A percentile compares a stretch with the other conserved stretches of the same genome.
Conservation (phyloP, 2,797 vertebrate species). For the Poeciliopsis presidionis region DNA sequence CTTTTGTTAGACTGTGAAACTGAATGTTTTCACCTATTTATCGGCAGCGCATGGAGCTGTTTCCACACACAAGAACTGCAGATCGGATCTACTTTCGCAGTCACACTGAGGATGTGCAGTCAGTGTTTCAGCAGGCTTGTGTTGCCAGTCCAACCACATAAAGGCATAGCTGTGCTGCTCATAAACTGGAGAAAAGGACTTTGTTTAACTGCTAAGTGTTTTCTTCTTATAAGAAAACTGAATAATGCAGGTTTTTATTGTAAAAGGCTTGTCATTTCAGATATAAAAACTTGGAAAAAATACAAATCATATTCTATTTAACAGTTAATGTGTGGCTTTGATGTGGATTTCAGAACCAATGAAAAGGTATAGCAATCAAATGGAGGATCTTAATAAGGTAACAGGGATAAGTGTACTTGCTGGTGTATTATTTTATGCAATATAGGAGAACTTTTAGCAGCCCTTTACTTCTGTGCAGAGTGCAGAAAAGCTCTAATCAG, state of each 20-base stretch:
- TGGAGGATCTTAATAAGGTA: not conserved
- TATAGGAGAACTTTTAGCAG: not conserved
- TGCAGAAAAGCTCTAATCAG: not conserved
- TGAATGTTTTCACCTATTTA: not conserved
- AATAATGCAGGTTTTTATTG: not conserved
- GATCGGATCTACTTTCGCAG: slow-evolving; percentile 1
- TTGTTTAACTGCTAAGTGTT: slow-evolving; percentile 28
- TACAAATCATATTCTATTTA: not conserved
- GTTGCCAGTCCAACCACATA: slow-evolving; percentile 26
- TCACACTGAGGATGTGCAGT: slow-evolving; percentile 29
- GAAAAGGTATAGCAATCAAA: not conserved
- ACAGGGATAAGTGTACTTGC: not conserved
- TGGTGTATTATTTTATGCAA: not conserved
- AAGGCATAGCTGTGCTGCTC: slow-evolving; percentile 24
- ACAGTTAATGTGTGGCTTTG: not conserved
- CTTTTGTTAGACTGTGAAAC: not conserved
- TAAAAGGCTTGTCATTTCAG: not conserved
- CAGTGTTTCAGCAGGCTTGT: slow-evolving; percentile 17
- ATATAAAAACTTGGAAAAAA: not conserved
- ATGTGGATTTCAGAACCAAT: not conserved
- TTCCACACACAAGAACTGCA: slow-evolving; percentile 28
- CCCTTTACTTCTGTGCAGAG: not conserved
- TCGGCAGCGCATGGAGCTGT: not conserved
- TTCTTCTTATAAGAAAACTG: not conserved
- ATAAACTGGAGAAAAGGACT: slow-evolving; percentile 35